Conservation (phyloP, 2,113 vertebrate genomes). For the Craseonycteris thonglongyai region DNA sequence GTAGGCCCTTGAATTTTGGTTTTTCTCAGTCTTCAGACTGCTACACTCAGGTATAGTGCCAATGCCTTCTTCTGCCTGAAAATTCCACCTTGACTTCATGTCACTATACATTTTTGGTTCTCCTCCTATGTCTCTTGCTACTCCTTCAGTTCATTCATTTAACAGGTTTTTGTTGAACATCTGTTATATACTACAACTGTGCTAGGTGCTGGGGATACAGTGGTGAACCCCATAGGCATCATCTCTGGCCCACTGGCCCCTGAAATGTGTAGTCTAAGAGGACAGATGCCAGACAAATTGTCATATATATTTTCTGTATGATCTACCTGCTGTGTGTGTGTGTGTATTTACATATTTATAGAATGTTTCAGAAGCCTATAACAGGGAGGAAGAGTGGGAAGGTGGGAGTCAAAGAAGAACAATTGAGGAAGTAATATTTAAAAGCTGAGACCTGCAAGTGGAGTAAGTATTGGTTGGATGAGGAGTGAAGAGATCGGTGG, state of each 20-base stretch:
- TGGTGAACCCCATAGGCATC: neutral
- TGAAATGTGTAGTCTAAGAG: neutral
- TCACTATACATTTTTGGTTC: neutral
- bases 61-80: neutral
- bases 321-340: neutral
- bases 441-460: conserved; percentile 18
- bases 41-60: neutral
- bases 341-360: neutral
- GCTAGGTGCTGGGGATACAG: neutral
- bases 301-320: neutral
- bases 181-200: neutral
- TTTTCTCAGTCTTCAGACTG: neutral
- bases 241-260: neutral
- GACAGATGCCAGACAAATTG: neutral
- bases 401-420: neutral
- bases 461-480: neutral
- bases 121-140: neutral
- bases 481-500: neutral
- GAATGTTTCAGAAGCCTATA: neutral
- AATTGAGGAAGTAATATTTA: conserved; percentile 30
- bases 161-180: neutral
- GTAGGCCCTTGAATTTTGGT: neutral
- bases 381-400: neutral
- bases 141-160: neutral
- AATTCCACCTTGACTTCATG: neutral